Percentiles rank a stretch among this genome's conserved stretches.
Conservation (phyloP, 2,797 vertebrate species). For the Lacerta bilineata region DNA sequence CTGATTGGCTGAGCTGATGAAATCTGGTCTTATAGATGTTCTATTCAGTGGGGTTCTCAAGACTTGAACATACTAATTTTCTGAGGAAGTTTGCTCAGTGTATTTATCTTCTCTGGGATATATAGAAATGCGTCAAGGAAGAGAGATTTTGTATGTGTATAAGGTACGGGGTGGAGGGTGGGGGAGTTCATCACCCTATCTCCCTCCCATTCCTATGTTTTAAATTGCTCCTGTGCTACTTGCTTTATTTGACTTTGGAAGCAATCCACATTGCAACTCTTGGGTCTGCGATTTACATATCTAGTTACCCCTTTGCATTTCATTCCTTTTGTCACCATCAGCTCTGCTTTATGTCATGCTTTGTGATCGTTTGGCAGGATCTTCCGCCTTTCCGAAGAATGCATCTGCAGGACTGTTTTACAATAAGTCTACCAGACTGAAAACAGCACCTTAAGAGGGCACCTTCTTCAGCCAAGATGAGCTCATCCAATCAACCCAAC, state of each 20-base stretch:
- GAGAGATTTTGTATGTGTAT: conserved; percentile 19
- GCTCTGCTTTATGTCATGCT: conserved; percentile 29
- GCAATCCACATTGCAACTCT: neutral
- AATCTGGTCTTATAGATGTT: neutral
- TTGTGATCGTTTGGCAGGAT: conserved; percentile 44
- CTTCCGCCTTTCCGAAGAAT: conserved; percentile 60
- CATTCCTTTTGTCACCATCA: conserved; percentile 29
- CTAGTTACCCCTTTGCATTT: neutral
- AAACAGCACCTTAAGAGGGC: conserved; percentile 52
- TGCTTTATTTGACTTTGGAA: neutral
- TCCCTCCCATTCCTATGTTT: conserved; percentile 17
- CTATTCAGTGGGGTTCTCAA: conserved; percentile 15
- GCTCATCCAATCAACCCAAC: conserved; percentile 65
- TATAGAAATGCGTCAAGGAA: conserved; percentile 33
- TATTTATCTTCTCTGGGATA: conserved; percentile 27
- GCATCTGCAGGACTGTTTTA: conserved; percentile 57
- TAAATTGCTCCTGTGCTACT: neutral
- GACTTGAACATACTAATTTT: neutral
- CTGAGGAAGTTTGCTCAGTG: neutral
- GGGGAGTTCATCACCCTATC: neutral
- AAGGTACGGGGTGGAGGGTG: no score
- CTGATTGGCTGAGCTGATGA: conserved; percentile 10
- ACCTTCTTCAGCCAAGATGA: conserved; percentile 74
- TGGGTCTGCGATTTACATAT: neutral
- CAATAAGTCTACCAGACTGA: conserved; percentile 60